Percentiles rank a stretch among this genome's conserved stretches.
phyloP scores from a whole-genome alignment of 2,113 vertebrate genomes.

The Tylochromis polylepis region DNA sequence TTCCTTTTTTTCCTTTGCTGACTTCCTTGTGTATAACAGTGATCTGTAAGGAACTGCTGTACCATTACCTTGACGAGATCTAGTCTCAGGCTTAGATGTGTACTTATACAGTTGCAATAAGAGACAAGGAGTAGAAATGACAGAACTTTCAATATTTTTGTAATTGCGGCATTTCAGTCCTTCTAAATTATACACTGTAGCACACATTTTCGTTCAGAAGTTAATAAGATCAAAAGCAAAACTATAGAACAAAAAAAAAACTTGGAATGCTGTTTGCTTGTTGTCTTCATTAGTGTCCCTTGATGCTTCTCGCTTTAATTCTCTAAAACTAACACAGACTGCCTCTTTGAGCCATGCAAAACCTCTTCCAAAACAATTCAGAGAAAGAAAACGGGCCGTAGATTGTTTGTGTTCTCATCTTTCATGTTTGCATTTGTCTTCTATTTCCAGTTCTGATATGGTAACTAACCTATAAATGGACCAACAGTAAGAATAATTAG shows the following conservation, averaged over 20 bases:
- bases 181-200: not conserved
- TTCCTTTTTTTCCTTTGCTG: not conserved
- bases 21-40: not conserved
- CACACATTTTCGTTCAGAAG: not conserved
- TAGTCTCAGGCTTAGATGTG: not conserved
- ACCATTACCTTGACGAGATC: not conserved
- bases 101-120: not conserved
- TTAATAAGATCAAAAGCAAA: not conserved
- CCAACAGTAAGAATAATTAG: not conserved
- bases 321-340: not conserved
- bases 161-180: not conserved
- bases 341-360: not conserved
- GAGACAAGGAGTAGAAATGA: not conserved
- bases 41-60: not conserved
- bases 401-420: not conserved
- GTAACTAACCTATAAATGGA: not conserved
- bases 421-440: slow-evolving; percentile 13
- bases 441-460: not conserved
- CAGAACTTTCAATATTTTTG: not conserved
- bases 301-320: not conserved
- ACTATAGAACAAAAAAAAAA: not conserved
- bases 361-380: not conserved
- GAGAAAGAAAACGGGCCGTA: not conserved
- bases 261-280: not conserved
- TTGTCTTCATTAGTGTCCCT: not conserved